Evolutionary conservation across 2,113 vertebrate genomes (phyloP), one percentile per base, ranked within the genome.

Genomic region (Atlantisia rogersi): DNA sequence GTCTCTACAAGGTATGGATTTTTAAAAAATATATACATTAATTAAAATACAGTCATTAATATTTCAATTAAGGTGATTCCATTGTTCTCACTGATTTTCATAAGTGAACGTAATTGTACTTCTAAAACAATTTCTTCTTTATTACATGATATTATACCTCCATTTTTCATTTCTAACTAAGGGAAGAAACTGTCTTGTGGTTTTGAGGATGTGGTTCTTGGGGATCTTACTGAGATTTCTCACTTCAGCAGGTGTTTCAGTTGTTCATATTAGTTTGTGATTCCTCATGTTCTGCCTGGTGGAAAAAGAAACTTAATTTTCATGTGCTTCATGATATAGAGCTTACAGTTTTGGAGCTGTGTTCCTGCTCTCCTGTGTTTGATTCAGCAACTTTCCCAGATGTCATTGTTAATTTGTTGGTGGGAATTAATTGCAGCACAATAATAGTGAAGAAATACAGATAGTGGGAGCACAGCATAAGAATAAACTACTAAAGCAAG

Each of bases 1-100:
- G 99, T 31, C 98, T 99, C 86, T 99, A 99, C 91, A 99, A 99
- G 99, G 99, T 99, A 98, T 75, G 52, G 52, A 15, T 55, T 25
- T 62, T 56, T 24, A 11, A 2, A 8, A 18, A 17, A 17, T 15
- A 31, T 21, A 22, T 19, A 31, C 11, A 9, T 64, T 6, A 62
- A 59, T 77, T 73, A 62, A 87, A 81, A 86, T 12, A n/a, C 19
- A 80, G 2, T 56, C 50, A 15, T 28, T 3, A 77, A 17, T 81
- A 31, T 75, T 78, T 79, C 4, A 46, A 46, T 63, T 39, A 35
- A 35, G 28, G 69, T 56, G 4, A 32, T 90, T 90, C 84, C 4
- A 15, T 18, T 92, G 3, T 73, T 86, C 81, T 46, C 15, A 17
- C 44, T 46, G 17, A 46, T 18, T 50, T 86, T 77, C 20, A 18